Percentiles rank a stretch among this genome's conserved stretches.
Evolutionary conservation across 2,888 invertebrate genomes (phyloP).

Genomic region (Cryptus armator): DNA sequence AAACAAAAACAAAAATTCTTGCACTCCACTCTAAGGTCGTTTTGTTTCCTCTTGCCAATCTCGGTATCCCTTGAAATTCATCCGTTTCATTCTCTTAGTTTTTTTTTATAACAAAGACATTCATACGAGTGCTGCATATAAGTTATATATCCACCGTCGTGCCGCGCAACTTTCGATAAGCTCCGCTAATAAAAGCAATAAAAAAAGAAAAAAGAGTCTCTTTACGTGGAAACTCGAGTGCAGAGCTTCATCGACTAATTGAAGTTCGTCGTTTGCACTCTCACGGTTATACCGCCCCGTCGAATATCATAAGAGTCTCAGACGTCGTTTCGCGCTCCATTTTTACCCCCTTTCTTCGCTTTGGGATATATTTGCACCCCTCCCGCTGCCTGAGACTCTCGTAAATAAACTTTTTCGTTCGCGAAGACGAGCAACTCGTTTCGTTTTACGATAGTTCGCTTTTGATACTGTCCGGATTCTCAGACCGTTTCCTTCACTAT

Average conservation of each 20-base stretch:
- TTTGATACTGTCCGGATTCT: slow-evolving; percentile 15
- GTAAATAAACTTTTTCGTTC: slow-evolving; percentile 57
- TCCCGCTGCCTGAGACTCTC: slow-evolving; percentile 1
- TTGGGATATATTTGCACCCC: background rate
- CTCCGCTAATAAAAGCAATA: background rate
- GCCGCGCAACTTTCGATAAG: background rate
- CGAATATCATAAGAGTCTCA: background rate
- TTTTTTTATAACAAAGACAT: background rate
- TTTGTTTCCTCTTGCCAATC: background rate
- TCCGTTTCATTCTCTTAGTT: background rate
- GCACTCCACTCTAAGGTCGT: background rate
- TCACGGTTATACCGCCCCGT: slow-evolving; percentile 12
- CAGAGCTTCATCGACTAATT: slow-evolving; percentile 37
- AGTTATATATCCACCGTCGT: background rate
- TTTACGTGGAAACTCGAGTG: slow-evolving; percentile 1
- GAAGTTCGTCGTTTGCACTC: slow-evolving; percentile 48
- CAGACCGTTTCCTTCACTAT: background rate
- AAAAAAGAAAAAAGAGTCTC: background rate
- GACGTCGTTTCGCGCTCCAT: background rate
- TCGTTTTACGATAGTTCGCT: slow-evolving; percentile 46
- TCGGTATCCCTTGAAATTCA: background rate
- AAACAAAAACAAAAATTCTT: background rate
- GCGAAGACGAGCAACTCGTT: slow-evolving; percentile 31
- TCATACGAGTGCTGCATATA: background rate
- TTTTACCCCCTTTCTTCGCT: slow-evolving; percentile 1